phyloP scores from a whole-genome alignment of 2,113 vertebrate species.

The Nothoprocta pentlandii region DNA sequence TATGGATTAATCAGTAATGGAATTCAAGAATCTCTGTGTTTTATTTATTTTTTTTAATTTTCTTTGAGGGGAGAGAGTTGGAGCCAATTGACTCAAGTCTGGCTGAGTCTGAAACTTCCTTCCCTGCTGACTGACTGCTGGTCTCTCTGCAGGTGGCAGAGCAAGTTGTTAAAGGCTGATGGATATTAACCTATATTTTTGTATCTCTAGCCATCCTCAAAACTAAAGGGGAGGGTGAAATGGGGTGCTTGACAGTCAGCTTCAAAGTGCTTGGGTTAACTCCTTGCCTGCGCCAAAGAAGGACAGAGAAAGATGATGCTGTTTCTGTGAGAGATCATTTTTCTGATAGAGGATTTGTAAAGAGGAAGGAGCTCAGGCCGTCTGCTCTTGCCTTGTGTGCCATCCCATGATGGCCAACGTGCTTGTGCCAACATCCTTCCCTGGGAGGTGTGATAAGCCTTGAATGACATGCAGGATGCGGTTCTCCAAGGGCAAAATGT shows the following conservation, averaged over 20 bases:
- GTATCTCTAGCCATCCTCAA: not conserved
- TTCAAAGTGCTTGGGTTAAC: not conserved
- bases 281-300: not conserved
- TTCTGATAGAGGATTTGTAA: not conserved
- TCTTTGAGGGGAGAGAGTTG: not conserved
- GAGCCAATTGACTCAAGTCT: not conserved
- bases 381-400: not conserved
- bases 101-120: not conserved
- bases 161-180: not conserved
- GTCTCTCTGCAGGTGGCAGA: conserved; percentile 7
- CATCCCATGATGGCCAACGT: no score
- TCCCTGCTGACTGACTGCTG: not conserved
- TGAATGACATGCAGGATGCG: not conserved
- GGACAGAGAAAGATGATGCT: fast-evolving
- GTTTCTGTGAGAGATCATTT: not conserved
- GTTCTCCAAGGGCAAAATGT: not conserved
- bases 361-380: not conserved
- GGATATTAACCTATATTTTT: not conserved
- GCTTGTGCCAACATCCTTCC: not conserved
- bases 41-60: not conserved
- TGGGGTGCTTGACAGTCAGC: fast-evolving
- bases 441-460: not conserved
- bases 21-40: not conserved
- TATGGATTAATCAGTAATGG: not conserved
- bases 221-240: not conserved